A percentile compares a stretch with the other conserved stretches of the same genome.
Conservation (phyloP, 2,888 invertebrate species). For the Aphodius sticticus region DNA sequence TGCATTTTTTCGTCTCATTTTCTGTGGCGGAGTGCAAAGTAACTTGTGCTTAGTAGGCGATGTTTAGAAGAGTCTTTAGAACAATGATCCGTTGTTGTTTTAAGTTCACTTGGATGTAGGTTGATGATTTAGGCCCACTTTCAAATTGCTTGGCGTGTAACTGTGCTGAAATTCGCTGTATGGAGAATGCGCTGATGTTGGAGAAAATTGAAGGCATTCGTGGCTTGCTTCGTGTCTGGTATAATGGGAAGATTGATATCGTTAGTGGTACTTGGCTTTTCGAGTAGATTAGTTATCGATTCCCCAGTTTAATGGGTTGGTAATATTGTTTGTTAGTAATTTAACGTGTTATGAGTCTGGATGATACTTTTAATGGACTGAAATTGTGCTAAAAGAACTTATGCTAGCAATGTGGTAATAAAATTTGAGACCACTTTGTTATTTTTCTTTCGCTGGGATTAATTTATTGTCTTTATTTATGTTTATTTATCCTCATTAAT, state of each 20-base stretch:
- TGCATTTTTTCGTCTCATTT: conserved; percentile 1
- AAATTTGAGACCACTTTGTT: too few species aligned
- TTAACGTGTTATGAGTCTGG: too few species aligned
- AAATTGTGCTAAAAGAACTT: too few species aligned
- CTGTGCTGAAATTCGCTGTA: neutral
- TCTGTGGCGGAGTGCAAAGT: neutral
- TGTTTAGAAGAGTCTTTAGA: neutral
- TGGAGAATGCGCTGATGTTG: neutral
- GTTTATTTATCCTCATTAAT: too few species aligned
- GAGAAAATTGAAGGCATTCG: neutral
- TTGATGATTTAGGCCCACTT: neutral
- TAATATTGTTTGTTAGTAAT: too few species aligned
- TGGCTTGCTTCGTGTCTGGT: neutral
- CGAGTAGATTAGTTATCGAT: conserved; percentile 4
- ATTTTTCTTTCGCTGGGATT: too few species aligned
- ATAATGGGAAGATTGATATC: neutral
- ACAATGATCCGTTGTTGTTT: neutral
- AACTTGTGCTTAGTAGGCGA: neutral
- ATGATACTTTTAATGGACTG: too few species aligned
- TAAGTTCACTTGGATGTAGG: neutral
- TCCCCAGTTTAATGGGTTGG: neutral
- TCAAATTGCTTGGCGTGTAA: neutral
- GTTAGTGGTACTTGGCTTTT: neutral
- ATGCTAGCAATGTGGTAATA: too few species aligned
- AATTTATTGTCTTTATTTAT: too few species aligned